Evolutionary conservation across 2,888 invertebrate species (phyloP).

Genomic region (Apamea anceps): DNA sequence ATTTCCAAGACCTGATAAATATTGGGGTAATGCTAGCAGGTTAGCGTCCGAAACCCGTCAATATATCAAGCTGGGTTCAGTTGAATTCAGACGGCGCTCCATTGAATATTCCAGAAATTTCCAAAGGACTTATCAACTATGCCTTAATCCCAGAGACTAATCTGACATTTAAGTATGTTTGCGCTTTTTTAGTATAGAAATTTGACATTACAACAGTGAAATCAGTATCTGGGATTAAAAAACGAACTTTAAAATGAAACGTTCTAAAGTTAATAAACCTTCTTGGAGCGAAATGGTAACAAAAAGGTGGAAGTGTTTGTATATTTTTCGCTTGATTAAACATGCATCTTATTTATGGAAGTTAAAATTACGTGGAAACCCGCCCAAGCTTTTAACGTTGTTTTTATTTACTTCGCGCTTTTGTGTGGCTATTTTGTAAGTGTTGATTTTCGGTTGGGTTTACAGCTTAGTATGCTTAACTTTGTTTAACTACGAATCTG

Average conservation of each 20-base stretch:
- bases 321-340: conserved; percentile 42
- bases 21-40: conserved; percentile 36
- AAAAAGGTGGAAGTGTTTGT: conserved; percentile 4
- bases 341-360: conserved; percentile 43
- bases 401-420: conserved; percentile 41
- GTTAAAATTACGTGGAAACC: conserved; percentile 7
- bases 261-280: conserved; percentile 24
- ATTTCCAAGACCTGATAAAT: conserved; percentile 34
- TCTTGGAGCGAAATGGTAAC: conserved; percentile 12
- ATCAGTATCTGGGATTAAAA: too few relatives aligned
- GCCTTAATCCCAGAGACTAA: neutral
- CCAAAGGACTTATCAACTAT: conserved; percentile 15
- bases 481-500: conserved; percentile 18
- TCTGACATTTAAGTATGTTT: neutral
- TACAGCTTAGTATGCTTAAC: conserved; percentile 17
- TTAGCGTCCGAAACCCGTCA: conserved; percentile 27
- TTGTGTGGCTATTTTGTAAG: conserved; percentile 24
- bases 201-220: too few relatives aligned
- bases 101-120: conserved; percentile 34
- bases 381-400: conserved; percentile 34
- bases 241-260: conserved; percentile 18
- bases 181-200: too few relatives aligned
- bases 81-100: conserved; percentile 1
- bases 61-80: conserved; percentile 36
- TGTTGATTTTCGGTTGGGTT: conserved; percentile 32